These are phyloP conservation scores for Panopea generosa DNA, from an alignment of 2,888 invertebrate species.

Conservation along the genomic window DNA sequence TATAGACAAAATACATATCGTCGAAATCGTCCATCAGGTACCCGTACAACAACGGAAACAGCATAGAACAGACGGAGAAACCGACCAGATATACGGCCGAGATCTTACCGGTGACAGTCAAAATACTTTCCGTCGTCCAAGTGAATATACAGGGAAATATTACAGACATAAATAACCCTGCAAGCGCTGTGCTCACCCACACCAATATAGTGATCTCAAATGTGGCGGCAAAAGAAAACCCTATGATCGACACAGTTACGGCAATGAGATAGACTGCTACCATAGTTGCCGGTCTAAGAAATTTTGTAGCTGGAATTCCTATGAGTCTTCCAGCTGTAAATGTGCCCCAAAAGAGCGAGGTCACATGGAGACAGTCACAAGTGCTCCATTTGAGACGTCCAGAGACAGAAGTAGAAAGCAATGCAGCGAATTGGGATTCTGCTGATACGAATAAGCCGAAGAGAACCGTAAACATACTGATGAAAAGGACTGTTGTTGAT, in stretches of 20 bases:
- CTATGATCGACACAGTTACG: conserved; percentile 21
- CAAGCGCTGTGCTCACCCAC: conserved; percentile 39
- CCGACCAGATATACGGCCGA: conserved; percentile 39
- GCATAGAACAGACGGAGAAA: conserved; percentile 42
- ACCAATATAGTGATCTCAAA: conserved; percentile 27
- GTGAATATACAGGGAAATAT: conserved; percentile 49
- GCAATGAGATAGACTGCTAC: conserved; percentile 62
- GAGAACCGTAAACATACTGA: conserved; percentile 79
- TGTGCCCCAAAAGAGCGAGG: conserved; percentile 84
- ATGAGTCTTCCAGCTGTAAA: conserved; percentile 83
- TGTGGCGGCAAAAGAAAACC: conserved; percentile 29
- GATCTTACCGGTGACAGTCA: conserved; percentile 48
- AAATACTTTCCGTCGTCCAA: conserved; percentile 54
- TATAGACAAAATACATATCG: conserved; percentile 40
- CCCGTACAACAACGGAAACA: too few relatives aligned
- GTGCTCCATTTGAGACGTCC: conserved; percentile 78
- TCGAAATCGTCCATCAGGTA: conserved; percentile 46
- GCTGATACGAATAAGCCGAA: conserved; percentile 83
- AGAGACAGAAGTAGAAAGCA: conserved; percentile 82
- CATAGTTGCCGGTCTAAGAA: conserved; percentile 80
- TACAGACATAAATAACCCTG: conserved; percentile 48
- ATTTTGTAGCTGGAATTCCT: conserved; percentile 82
- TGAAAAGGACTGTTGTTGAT: conserved; percentile 67
- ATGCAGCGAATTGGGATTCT: conserved; percentile 84
- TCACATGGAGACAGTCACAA: conserved; percentile 77